phyloP scores from a whole-genome alignment of 30 jellyfish, hydroid and myxozoan genomes.

The Chrysaora quinquecirrha region DNA sequence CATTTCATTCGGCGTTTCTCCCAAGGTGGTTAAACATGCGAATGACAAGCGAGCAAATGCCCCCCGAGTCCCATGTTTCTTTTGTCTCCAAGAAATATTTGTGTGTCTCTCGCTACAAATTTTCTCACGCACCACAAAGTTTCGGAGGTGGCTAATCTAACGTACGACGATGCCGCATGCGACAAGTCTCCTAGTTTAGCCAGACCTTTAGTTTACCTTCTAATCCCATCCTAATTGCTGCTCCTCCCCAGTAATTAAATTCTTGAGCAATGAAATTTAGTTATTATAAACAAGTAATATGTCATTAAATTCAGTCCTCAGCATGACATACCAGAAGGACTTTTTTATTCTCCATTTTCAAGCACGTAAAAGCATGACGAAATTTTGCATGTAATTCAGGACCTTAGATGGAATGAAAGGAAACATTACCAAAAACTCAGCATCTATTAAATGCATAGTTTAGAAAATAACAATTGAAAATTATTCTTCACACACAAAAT shows the following conservation, averaged over 20 bases:
- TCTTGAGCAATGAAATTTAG: no score
- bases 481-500: no score
- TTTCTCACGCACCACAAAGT: no score
- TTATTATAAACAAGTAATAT: no score
- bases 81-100: background rate
- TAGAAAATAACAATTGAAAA: no score
- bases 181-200: no score
- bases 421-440: background rate
- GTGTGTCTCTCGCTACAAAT: no score
- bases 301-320: background rate
- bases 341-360: constrained; percentile 1
- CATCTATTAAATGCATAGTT: background rate
- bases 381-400: constrained; percentile 1
- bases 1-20: no score
- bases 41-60: background rate
- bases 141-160: no score
- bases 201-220: background rate
- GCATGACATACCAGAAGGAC: background rate
- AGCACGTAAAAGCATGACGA: background rate
- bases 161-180: no score
- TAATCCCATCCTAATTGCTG: background rate
- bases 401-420: background rate
- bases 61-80: background rate
- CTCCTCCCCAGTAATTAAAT: no score
- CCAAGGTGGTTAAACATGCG: no score